Base-by-base conservation (phyloP, 2,113 vertebrate species). In the Sporophila hypoxantha region DNA sequence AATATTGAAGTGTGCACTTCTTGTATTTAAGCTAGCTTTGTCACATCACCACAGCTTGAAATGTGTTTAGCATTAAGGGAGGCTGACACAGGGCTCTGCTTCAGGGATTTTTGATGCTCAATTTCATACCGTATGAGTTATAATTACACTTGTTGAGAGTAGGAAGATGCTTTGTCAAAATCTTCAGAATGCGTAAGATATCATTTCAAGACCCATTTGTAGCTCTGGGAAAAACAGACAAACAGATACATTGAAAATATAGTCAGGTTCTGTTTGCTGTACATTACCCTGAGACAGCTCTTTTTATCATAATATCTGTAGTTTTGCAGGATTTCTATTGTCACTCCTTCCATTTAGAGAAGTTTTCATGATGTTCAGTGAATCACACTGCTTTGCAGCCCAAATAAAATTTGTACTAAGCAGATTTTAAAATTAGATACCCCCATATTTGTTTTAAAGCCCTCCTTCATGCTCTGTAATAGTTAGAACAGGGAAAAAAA, bases 101-200 rank as follows among this genome's bases (percentile, higher is more conserved):
- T 89, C 69, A 71, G 76, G 69, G 66, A 85, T 67, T 56, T 87
- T 37, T 44, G 41, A 88, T 37, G 7, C 47, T 92, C 66, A 64
- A 70, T 89, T 89, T 85, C 50, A 65, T 71, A 77, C 15, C 0
- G 0, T 46, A 32, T 77, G 76, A 83, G 41, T 87, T 88, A 89
- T 78, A 95, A 87, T 88, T 84, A 67, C n/a, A 76, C 30, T 90
- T 88, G 37, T 64, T 47, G 52, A 70, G 56, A 76, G 47, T 7
- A 80, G 56, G n/a, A 79, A 36, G 64, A 29, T 52, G n/a, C 7
- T 79, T 87, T 90, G 71, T 86, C 75, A 94, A 90, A 88, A 74
- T 82, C 52, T 79, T 29, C 64, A 49, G 52, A 27, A 87, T 29
- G 17, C n/a, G 26, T 27, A 81, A 68, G 55, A 32, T 30, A 66